Conservation (phyloP, 2,888 invertebrate genomes). For the Sphaeridia pumilis region DNA sequence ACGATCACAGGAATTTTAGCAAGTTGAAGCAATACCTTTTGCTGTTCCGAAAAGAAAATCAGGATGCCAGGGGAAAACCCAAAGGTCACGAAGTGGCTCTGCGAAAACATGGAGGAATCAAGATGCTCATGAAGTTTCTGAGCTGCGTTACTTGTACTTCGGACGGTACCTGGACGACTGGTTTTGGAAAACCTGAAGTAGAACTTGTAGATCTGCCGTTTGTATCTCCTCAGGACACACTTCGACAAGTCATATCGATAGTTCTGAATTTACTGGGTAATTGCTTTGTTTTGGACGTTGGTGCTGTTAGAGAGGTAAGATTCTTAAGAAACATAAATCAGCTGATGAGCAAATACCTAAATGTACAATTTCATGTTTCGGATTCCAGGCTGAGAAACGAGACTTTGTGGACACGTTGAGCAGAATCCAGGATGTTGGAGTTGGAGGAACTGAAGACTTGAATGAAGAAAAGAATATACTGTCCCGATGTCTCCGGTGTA, state of each 20-base stretch:
- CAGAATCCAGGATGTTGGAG: neutral
- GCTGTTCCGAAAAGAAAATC: slow-evolving; percentile 1
- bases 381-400: slow-evolving; percentile 4
- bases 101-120: neutral
- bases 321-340: neutral
- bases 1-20: neutral
- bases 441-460: neutral
- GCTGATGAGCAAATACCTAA: neutral
- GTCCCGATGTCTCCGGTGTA: neutral
- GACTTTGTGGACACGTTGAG: slow-evolving; percentile 3
- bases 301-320: slow-evolving; percentile 6
- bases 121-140: neutral
- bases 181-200: too few relatives aligned
- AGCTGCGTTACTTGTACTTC: too few relatives aligned
- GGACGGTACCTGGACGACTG: too few relatives aligned
- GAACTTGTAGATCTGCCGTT: too few relatives aligned
- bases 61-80: neutral
- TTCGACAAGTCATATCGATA: slow-evolving; percentile 1
- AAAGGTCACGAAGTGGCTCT: neutral
- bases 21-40: slow-evolving; percentile 9
- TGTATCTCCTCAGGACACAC: too few relatives aligned
- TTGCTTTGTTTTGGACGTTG: slow-evolving; percentile 10
- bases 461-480: neutral
- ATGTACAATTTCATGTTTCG: neutral
- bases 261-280: slow-evolving; percentile 10